These are phyloP conservation scores for Coregonus sp. DNA, from an alignment of 2,797 vertebrate species.

Conservation along the genomic window DNA sequence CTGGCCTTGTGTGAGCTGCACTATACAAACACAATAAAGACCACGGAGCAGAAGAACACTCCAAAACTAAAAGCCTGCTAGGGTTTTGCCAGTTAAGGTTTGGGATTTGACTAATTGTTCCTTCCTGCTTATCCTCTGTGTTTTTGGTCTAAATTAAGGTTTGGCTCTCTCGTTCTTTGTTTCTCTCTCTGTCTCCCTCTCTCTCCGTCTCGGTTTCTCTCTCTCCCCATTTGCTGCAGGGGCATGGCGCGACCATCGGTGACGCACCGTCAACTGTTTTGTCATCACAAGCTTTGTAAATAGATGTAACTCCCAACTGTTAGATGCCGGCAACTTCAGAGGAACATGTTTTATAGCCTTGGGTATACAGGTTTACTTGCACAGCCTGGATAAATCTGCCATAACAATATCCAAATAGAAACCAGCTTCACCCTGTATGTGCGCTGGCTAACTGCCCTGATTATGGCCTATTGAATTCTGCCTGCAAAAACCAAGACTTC, in stretches of 20 bases:
- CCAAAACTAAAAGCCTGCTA: neutral
- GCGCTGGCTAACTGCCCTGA: neutral
- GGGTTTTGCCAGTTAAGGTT: conserved; percentile 19
- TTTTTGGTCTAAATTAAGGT: neutral
- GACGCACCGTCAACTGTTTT: conserved; percentile 34
- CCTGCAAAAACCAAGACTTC: neutral
- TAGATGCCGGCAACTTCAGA: conserved; percentile 23
- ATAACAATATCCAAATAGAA: too few relatives aligned
- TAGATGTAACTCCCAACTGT: conserved; percentile 4
- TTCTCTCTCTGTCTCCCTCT: neutral
- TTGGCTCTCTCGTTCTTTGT: neutral
- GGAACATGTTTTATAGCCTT: conserved; percentile 11
- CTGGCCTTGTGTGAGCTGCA: conserved; percentile 21
- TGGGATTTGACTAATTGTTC: conserved; percentile 16
- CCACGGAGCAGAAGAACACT: neutral
- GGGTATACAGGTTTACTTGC: neutral
- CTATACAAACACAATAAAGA: conserved; percentile 22
- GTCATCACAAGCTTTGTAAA: conserved; percentile 33
- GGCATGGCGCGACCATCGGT: conserved; percentile 19
- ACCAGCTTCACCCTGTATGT: too few relatives aligned
- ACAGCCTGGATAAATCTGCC: neutral
- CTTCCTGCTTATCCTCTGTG: neutral
- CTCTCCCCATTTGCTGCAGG: neutral
- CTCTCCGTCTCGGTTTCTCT: neutral
- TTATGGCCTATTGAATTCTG: neutral